phyloP scores from a whole-genome alignment of 2,113 vertebrate species.

The Platycercus adscitus region DNA sequence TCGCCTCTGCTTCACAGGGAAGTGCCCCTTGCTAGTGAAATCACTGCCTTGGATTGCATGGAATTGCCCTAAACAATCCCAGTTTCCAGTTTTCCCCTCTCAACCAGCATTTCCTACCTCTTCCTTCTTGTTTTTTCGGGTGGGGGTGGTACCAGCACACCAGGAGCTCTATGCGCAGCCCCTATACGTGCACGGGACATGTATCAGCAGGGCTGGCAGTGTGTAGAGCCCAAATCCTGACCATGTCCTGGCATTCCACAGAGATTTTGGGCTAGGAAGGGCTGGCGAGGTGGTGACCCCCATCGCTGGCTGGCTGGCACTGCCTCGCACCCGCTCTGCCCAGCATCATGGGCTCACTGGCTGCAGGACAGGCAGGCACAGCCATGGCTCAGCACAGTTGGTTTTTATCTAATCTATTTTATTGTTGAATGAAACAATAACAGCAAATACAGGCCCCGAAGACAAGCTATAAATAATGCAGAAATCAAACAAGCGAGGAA shows the following conservation, averaged over 20 bases:
- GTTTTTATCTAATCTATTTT: conserved; percentile 66
- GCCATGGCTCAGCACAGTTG: neutral
- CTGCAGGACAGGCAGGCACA: neutral
- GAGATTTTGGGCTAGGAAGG: neutral
- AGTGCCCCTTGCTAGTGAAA: neutral
- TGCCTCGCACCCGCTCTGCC: rapidly evolving
- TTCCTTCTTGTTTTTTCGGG: neutral
- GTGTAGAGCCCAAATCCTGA: neutral
- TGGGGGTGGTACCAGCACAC: neutral
- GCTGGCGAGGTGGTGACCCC: neutral
- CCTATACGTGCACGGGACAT: neutral
- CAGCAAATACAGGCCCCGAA: conserved; percentile 59
- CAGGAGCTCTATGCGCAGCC: neutral
- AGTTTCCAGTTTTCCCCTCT: neutral
- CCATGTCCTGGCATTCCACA: rapidly evolving
- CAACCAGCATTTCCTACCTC: neutral
- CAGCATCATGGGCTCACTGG: rapidly evolving
- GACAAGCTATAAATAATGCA: conserved; percentile 72
- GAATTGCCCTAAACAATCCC: neutral
- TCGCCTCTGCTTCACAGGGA: neutral
- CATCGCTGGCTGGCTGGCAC: neutral
- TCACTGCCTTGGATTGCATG: neutral
- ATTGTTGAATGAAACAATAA: conserved; percentile 70
- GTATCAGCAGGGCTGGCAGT: rapidly evolving
- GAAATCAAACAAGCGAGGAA: conserved; percentile 57